Evolutionary conservation across 1,140 invertebrate species (phyloP).

Genomic region (Metaphire vulgaris): DNA sequence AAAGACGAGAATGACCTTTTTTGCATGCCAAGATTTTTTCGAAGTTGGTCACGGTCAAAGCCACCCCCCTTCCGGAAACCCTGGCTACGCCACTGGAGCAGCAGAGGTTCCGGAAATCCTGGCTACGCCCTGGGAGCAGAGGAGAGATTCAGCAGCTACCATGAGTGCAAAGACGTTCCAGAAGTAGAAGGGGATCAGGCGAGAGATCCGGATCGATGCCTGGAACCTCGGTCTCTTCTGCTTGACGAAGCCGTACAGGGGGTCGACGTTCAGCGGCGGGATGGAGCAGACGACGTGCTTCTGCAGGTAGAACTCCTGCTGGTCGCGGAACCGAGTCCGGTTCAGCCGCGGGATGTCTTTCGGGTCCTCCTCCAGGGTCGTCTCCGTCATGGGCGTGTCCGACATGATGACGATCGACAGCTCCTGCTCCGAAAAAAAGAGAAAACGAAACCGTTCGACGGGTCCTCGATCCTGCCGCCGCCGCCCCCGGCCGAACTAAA

Average conservation of each 20-base stretch:
- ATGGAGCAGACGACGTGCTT: constrained; percentile 44
- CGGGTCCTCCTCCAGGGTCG: constrained; percentile 28
- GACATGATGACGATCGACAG: constrained; percentile 44
- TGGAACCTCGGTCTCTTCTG: not conserved
- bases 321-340: constrained; percentile 27
- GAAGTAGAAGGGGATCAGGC: not conserved
- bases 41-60: no score
- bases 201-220: not conserved
- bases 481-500: no score
- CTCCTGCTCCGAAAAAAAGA: no score
- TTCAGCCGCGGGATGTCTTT: constrained; percentile 28
- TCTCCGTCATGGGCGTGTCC: constrained; percentile 27
- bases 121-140: no score
- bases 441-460: no score
- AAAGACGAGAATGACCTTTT: no score
- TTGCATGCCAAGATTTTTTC: no score
- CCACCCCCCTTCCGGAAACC: no score
- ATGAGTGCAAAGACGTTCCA: not conserved
- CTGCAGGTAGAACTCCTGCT: constrained; percentile 27
- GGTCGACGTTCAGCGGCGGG: constrained; percentile 21
- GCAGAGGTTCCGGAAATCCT: no score
- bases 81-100: no score
- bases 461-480: no score
- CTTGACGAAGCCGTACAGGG: not conserved
- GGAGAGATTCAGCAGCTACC: no score